Percentiles rank a stretch among this genome's conserved stretches.
phyloP scores from a whole-genome alignment of 35 echinoderm and acorn worm species.

The Eucidaris tribuloides region DNA sequence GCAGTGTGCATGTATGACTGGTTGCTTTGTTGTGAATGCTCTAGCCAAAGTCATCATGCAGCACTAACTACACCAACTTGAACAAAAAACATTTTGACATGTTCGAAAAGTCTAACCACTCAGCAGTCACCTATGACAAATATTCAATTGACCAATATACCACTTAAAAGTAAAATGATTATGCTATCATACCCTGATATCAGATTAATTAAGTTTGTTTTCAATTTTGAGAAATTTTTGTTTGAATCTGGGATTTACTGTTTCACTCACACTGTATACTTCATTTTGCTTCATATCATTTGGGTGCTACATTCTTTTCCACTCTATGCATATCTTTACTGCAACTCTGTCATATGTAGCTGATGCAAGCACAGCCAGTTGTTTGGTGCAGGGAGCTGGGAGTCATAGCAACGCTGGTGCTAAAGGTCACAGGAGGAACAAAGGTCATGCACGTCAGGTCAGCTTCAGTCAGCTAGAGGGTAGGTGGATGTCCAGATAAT shows the following conservation, averaged over 20 bases:
- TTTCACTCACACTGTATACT: background rate
- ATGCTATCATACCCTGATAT: too few relatives aligned
- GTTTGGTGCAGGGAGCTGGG: background rate
- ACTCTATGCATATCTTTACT: background rate
- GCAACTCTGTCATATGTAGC: background rate
- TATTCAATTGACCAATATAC: too few relatives aligned
- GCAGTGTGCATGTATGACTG: too few relatives aligned
- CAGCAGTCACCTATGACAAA: too few relatives aligned
- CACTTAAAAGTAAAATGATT: too few relatives aligned
- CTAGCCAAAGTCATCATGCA: too few relatives aligned
- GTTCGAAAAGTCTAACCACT: too few relatives aligned
- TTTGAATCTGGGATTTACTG: background rate
- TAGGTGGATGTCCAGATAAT: too few relatives aligned
- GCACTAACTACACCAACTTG: too few relatives aligned
- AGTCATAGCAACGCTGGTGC: background rate
- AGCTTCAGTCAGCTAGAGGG: conserved; percentile 24
- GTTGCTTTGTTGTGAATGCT: too few relatives aligned
- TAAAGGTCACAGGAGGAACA: conserved; percentile 1
- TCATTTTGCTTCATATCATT: background rate
- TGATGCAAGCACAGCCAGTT: too few relatives aligned
- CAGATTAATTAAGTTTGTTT: background rate
- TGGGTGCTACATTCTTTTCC: background rate
- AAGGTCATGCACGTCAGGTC: conserved; percentile 27
- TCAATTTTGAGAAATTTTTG: background rate
- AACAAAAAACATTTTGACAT: too few relatives aligned